phyloP scores from a whole-genome alignment of 1,140 invertebrate species.

The Dinothrombium tinctorium region DNA sequence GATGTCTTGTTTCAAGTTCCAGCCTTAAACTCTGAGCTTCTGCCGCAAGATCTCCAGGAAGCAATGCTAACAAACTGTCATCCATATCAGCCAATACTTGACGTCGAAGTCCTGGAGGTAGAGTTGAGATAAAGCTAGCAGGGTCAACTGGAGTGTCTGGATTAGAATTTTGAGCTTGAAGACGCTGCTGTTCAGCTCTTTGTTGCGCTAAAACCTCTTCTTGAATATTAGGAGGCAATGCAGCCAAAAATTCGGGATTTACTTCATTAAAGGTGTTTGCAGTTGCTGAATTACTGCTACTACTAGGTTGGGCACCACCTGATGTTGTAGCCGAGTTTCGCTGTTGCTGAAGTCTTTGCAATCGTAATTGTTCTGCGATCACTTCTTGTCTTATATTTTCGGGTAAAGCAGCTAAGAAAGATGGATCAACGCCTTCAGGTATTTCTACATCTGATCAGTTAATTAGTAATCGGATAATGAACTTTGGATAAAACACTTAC shows the following conservation, averaged over 20 bases:
- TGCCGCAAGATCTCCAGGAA: slow-evolving; percentile 59
- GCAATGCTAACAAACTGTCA: slow-evolving; percentile 61
- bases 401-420: slow-evolving; percentile 68
- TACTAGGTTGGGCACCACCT: neutral
- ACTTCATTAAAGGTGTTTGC: slow-evolving; percentile 31
- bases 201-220: slow-evolving; percentile 69
- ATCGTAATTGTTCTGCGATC: slow-evolving; percentile 52
- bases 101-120: slow-evolving; percentile 57
- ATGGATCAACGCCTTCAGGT: slow-evolving; percentile 73
- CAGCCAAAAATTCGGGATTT: slow-evolving; percentile 71
- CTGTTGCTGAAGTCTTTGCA: slow-evolving; percentile 28
- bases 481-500: neutral
- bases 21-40: slow-evolving; percentile 58
- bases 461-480: neutral
- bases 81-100: slow-evolving; percentile 73
- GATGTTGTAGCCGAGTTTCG: slow-evolving; percentile 13
- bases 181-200: slow-evolving; percentile 52
- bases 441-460: slow-evolving; percentile 32
- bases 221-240: slow-evolving; percentile 64
- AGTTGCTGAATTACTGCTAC: slow-evolving; percentile 5
- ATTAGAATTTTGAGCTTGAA: slow-evolving; percentile 33
- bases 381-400: slow-evolving; percentile 79
- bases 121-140: slow-evolving; percentile 59
- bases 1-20: slow-evolving; percentile 53
- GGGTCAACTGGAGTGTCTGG: slow-evolving; percentile 64